Evolutionary conservation across 2,113 vertebrate genomes (phyloP).

Genomic region (Tylochromis polylepis): DNA sequence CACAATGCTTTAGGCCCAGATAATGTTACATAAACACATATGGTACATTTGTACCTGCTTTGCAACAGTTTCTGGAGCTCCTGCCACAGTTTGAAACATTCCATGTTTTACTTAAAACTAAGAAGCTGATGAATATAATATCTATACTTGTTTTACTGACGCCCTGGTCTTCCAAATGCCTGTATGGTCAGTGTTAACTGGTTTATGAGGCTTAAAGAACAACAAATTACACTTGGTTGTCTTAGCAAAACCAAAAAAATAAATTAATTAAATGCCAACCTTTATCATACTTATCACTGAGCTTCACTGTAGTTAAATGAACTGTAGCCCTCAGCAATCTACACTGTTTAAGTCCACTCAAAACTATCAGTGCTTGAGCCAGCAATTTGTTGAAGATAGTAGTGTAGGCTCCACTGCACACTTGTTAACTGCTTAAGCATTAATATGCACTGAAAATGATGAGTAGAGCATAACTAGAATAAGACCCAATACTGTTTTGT

Average conservation of each 20-base stretch:
- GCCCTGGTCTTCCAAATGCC: background rate
- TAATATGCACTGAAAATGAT: background rate
- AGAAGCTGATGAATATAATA: background rate
- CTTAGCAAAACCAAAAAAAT: background rate
- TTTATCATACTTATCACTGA: background rate
- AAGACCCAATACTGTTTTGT: background rate
- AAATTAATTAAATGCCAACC: background rate
- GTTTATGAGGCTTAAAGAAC: background rate
- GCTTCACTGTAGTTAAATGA: background rate
- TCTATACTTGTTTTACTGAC: background rate
- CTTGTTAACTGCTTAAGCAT: background rate
- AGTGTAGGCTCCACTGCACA: background rate
- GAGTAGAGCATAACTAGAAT: background rate
- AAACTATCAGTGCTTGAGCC: background rate
- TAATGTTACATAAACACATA: slow-evolving; percentile 47
- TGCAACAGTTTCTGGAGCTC: background rate
- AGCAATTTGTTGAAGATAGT: background rate
- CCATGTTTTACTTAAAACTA: background rate
- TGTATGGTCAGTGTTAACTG: background rate
- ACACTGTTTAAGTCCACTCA: background rate
- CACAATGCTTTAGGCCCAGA: slow-evolving; percentile 29
- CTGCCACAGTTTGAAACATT: background rate
- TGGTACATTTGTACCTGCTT: background rate
- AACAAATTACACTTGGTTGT: background rate
- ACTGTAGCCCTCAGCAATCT: background rate